Evolutionary conservation across 2,113 vertebrate species (phyloP), one percentile per base, ranked within the genome.

Genomic region (Oreochromis spilurus): DNA sequence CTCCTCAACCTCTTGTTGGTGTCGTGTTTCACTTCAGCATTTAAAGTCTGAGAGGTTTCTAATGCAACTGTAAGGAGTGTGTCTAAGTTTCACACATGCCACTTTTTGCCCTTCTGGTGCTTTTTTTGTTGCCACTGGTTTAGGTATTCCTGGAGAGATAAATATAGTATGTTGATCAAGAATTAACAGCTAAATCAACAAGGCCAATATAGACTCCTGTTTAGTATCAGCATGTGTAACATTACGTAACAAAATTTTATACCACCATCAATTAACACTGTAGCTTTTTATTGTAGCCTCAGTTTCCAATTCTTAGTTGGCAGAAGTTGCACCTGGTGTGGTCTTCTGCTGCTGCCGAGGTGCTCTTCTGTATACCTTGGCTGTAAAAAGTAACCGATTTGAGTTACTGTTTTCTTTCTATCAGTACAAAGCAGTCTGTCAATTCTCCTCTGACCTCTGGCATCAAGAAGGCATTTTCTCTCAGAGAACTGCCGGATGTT

Each of bases 21-120:
- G 75, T 79, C 70, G 62, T 91, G 90, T 65, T 2, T 87, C 92
- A 92, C 92, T 91, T 90, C 79, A 52, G 72, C 52, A 65, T 55
- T 24, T 31, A 11, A 67, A 83, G 45, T 26, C 81, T 86, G 62
- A 13, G 77, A 31, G 70, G 83, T 88, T 72, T 7, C 26, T 45
- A 26, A 75, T 29, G 40, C 40, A 75, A 45, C 21, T 75, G 8
- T 17, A 72, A 16, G 14, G 13, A 17, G 40, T 10, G 38, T 48
- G 67, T 48, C 21, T 21, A 70, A 40, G n/a, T 70, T 70, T 40
- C 34, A 38, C 11, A 38, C 17, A 0, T 67, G n/a, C 38, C 36
- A 40, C 62, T 13, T 43, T 40, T 13, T 40, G 36, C 36, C 36
- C 62, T 70, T 43, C n/a, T 29, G 14, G 14, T 75, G 40, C 67